Evolutionary conservation across 2,888 invertebrate genomes (phyloP), one percentile per base, ranked within the genome.

Genomic region (Coecobrya sp.): DNA sequence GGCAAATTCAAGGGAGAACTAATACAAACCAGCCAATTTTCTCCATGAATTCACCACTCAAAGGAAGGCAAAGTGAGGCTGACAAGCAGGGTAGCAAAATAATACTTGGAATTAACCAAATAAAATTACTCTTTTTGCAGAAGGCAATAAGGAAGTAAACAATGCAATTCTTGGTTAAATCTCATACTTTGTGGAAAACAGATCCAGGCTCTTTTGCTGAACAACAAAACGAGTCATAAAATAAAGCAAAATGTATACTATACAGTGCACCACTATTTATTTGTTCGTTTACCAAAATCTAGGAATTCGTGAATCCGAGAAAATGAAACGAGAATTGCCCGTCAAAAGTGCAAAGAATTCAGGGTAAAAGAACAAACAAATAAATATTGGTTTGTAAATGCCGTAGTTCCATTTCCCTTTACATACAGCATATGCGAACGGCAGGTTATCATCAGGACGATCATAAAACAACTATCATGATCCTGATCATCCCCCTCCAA

Each of bases 371-470:
- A 42, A 16, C 70, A 70, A 70, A 70, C 42, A 70, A 70, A 70
- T 70, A 70, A 70, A 70, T 70, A 70, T 36, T 55, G 81, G 55
- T 81, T 42, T n/a, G 55, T 30, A 55, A 82, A 62, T 30, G 59
- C 22, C 19, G 62, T 36, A 62, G 22, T 59, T 5, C 30, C 30
- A 36, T 5, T 36, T 3, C 19, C 19, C 30, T 42, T n/a, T 36
- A 70, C 42, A 36, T 70, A 70, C 36, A n/a, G n/a, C n/a, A n/a
- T n/a, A 70, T 70, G 19, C 70, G 36, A 59, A 82, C 42, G 85
- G 25, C 16, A 86, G 52, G 52, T 86, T 52, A 86, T 85, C 85
- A 85, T 86, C 86, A 70, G 42, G 70, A 5, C 42, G 19, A 70
- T 70, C 70, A 70, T 42, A 27, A 42, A 36, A 25, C 36, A 42